phyloP scores from a whole-genome alignment of 2,113 vertebrate species.

The Barbus barbus region DNA sequence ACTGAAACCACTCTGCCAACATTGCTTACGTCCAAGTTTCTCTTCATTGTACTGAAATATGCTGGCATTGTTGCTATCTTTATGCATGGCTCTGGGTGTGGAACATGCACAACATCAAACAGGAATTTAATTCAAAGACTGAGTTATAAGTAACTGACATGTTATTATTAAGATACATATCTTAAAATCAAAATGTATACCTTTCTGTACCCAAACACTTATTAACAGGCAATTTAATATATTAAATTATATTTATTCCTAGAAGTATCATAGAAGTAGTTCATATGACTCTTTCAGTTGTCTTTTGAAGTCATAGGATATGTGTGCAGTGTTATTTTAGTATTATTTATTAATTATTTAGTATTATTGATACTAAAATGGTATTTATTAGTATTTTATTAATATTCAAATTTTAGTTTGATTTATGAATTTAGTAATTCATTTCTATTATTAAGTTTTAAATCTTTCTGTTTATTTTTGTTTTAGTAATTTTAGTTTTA shows the following conservation, averaged over 20 bases:
- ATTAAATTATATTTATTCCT: neutral
- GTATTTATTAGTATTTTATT: no score
- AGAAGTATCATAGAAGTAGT: neutral
- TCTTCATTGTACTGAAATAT: neutral
- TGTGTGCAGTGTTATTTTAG: neutral
- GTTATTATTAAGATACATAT: no score
- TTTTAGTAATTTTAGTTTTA: no score
- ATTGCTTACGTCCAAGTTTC: neutral
- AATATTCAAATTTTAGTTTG: no score
- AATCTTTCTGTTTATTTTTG: neutral
- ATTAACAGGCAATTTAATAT: neutral
- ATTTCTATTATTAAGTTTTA: no score
- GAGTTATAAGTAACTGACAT: no score
- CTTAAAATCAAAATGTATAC: no score
- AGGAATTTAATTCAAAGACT: no score
- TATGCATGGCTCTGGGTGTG: neutral
- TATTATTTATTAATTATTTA: neutral
- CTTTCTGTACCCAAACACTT: neutral
- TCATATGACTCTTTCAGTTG: no score
- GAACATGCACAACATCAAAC: neutral
- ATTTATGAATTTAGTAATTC: no score
- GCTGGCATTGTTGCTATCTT: neutral
- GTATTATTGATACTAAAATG: no score
- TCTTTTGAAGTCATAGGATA: neutral
- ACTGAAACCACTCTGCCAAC: neutral